Base-by-base conservation (phyloP, 2,797 vertebrate genomes). In the Trichosurus vulpecula region DNA sequence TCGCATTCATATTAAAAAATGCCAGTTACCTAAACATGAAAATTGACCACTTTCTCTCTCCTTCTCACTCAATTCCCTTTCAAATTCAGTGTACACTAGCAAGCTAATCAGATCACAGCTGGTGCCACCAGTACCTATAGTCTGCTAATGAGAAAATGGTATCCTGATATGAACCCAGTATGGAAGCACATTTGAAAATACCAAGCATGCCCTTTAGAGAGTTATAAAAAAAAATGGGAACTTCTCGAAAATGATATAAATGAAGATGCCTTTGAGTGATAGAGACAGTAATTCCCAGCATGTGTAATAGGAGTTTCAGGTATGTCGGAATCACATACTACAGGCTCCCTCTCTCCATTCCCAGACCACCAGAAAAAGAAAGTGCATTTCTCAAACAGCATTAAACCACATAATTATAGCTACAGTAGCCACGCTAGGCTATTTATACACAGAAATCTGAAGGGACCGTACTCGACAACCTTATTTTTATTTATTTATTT, bases 1-100 rank as follows among this genome's bases (percentile, higher is more conserved):
- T 98, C 98, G 95, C 96, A 93, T 97, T 97, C 95, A 96, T 54
- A 97, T 96, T 96, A 98, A 97, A 56, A 97, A 98, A 96, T 53
- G 96, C 96, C 74, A 2, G 95, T 52, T 98, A 97, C 97, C 97
- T 97, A 96, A 94, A 95, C 96, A 95, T 93, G 94, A 97, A 98
- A 98, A 9, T 0, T 97, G 96, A 95, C 94, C 96, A 96, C 96
- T 94, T 94, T 95, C 90, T 96, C 93, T 81, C 3, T 87, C 66
- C 74, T n/a, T 10, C 35, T 87, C 74, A 87, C 74, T 90, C 30
- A 91, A 94, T 74, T 91, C 58, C 66, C 94, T 98, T 98, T 96
- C 54, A 94, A 95, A 97, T 96, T 96, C 93, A 87, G 31, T 89
- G 61, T 92, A 95, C 93, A 90, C 94, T 13, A 93, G 92, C 95